Evolutionary conservation across 2,113 vertebrate genomes (phyloP), one percentile per base, ranked within the genome.

Genomic region (Oryzias melastigma): DNA sequence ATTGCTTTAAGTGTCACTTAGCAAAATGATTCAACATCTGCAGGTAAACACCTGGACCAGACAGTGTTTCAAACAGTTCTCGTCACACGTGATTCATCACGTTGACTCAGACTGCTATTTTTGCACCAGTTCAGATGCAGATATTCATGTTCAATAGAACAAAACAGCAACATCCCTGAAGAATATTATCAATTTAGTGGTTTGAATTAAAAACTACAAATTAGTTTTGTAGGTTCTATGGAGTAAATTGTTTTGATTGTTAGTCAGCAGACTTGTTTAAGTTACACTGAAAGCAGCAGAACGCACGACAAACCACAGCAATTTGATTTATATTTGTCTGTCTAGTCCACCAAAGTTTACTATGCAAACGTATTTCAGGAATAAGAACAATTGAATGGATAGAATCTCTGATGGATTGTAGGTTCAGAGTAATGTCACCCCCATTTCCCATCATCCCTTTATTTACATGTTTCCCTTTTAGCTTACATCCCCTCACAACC

Each of bases 211-310:
- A 66, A 70, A n/a, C 58, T 54, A 41, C 65, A 62, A 71, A 71
- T 29, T 6, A 54, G 20, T 53, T 73, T 60, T 65, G 51, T 58
- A 52, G 47, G 49, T 62, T 69, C 62, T 67, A 68, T 54, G 51
- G 24, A 22, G 24, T 51, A 71, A 68, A 75, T 67, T 69, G 60
- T 77, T 83, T 77, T 63, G 64, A 80, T 76, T 68, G 29, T 65
- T 35, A 42, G 58, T 73, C 71, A 40, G 60, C 69, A 43, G 42
- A 46, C 50, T 78, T 68, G 60, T 75, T 77, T 53, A 73, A 68
- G 63, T 69, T 14, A 56, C 43, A 58, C 56, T 83, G 77, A 81
- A 71, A 81, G 71, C 58, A 52, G 55, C 64, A 60, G 81, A 70
- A 62, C 54, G 53, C 29, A 27, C 68, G 61, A 73, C 62, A 72